Percentiles rank a stretch among this genome's conserved stretches.
phyloP scores from a whole-genome alignment of 30 jellyfish, hydroid and myxozoan species.

The Kudoa iwatai region DNA sequence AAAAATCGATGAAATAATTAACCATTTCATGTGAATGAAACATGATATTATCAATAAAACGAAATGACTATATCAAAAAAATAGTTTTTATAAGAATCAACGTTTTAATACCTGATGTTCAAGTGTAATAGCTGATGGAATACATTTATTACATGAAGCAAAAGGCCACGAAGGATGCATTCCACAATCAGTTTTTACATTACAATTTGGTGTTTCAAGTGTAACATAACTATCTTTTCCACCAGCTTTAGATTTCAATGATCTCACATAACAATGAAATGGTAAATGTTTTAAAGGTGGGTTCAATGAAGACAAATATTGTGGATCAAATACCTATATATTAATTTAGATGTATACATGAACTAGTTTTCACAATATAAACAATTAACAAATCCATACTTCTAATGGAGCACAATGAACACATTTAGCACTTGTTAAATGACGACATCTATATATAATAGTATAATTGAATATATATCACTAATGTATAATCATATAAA shows the following conservation, averaged over 20 bases:
- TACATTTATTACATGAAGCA: slow-evolving; percentile 88
- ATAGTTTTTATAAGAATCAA: too few species aligned
- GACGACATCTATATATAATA: slow-evolving; percentile 61
- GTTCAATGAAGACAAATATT: slow-evolving; percentile 20
- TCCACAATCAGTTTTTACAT: slow-evolving; percentile 66
- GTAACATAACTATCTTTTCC: slow-evolving; percentile 21
- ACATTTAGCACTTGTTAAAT: slow-evolving; percentile 44
- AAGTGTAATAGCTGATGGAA: slow-evolving; percentile 70
- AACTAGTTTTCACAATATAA: too few species aligned
- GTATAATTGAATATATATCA: too few species aligned
- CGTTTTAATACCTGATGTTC: slow-evolving; percentile 74
- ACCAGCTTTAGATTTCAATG: slow-evolving; percentile 28
- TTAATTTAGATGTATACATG: too few species aligned
- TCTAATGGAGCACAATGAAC: slow-evolving; percentile 68
- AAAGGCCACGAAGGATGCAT: slow-evolving; percentile 96
- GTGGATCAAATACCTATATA: slow-evolving; percentile 55
- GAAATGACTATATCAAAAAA: slow-evolving; percentile 29
- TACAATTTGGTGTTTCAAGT: slow-evolving; percentile 44
- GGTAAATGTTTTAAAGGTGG: slow-evolving; percentile 90
- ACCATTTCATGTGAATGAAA: slow-evolving; percentile 62
- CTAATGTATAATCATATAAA: too few species aligned
- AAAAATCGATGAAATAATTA: slow-evolving; percentile 48
- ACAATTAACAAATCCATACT: too few species aligned
- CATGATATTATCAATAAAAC: slow-evolving; percentile 91
- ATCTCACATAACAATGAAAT: slow-evolving; percentile 36